Evolutionary conservation across 2,797 vertebrate genomes (phyloP), one percentile per base, ranked within the genome.

Genomic region (Natrix natrix): DNA sequence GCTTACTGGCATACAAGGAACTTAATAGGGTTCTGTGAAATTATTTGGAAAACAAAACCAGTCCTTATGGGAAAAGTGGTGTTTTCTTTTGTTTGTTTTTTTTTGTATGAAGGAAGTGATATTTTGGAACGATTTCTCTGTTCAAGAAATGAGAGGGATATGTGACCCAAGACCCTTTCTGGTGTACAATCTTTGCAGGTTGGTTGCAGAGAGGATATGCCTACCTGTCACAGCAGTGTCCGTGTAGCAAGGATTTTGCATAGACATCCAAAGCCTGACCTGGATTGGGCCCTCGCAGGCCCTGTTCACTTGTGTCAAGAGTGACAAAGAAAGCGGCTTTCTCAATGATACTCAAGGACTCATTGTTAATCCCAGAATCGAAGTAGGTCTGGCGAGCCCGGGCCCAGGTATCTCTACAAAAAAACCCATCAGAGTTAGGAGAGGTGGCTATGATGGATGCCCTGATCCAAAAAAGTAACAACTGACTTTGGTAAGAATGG

Each of bases 261-360:
- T 98, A 99, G 69, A 96, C 94, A 24, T 99, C 99, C 93, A 99
- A 94, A 14, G 98, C 98, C 0, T 96, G 96, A 0, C 94, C 96
- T 0, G 98, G 98, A 94, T 99, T 97, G 7, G 98, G 98, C 90
- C 95, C 97, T 95, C 96, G 96, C 95, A 98, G 97, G 92, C 98
- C 98, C 26, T 98, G 98, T 0, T 98, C 98, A 0, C 98, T 98
- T 0, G 98, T 98, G 24, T 99, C 98, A 52, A 99, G 97, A 0
- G 98, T 97, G 89, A 99, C 98, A n/a, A 99, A 99, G 97, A 99
- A 99, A 3, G 98, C 98, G 0, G 98, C 98, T 94, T 96, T 98
- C 95, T 99, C 99, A 8, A 99, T 98, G 6, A 97, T 97, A 95
- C 98, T 98, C 95, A 99, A 95, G 1, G 98, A 98, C 0, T 96